Conservation (phyloP, 2,113 vertebrate species). For the Paracanthobrama guichenoti region DNA sequence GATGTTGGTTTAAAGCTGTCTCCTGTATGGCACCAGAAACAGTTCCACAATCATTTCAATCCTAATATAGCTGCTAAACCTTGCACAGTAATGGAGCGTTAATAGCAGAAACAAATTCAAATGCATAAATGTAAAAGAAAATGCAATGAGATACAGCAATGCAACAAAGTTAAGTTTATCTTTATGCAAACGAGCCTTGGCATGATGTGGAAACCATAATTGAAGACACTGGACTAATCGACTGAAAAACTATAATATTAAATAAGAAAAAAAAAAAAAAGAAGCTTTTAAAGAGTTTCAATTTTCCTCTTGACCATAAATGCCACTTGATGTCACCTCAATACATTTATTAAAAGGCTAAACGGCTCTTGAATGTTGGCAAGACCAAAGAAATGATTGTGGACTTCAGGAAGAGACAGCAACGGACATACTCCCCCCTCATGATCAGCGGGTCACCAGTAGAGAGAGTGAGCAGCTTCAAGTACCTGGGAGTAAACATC, state of each 20-base stretch:
- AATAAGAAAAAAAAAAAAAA: background rate
- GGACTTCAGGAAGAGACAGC: no score
- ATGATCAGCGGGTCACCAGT: no score
- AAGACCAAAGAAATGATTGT: no score
- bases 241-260: background rate
- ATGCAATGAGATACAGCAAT: background rate
- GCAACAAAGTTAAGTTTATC: background rate
- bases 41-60: background rate
- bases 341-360: no score
- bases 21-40: background rate
- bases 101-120: background rate
- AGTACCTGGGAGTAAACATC: no score
- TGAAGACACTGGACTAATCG: background rate
- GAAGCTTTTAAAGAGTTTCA: background rate
- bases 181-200: background rate
- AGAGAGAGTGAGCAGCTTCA: no score
- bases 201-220: background rate
- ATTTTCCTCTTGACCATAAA: background rate
- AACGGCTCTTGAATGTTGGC: no score
- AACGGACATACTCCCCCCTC: no score
- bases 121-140: background rate
- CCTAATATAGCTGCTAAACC: background rate
- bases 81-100: background rate
- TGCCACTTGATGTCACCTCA: no score
- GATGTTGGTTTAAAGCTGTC: background rate